phyloP scores from a whole-genome alignment of 2,113 vertebrate genomes.

The Psittacula cyanocephala region DNA sequence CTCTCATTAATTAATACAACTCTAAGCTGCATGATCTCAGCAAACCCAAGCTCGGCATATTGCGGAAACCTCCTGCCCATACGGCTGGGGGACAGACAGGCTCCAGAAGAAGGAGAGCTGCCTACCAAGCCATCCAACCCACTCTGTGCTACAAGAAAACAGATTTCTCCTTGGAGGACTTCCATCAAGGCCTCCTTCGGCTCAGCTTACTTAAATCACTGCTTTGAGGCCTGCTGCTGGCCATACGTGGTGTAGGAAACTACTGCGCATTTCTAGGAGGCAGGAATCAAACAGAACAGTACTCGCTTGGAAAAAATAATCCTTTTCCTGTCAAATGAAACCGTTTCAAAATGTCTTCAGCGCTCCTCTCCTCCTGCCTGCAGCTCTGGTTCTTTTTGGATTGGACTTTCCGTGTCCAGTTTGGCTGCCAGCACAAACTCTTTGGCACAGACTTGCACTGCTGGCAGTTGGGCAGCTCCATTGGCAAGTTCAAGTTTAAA shows the following conservation, averaged over 20 bases:
- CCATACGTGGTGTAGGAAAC: neutral
- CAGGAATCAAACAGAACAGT: neutral
- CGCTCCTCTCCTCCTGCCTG: neutral
- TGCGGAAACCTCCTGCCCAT: neutral
- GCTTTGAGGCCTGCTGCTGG: neutral
- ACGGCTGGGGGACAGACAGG: neutral
- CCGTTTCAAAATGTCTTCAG: neutral
- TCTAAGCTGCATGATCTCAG: neutral
- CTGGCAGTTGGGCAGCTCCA: conserved; percentile 69
- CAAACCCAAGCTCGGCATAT: neutral
- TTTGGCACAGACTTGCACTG: conserved; percentile 56
- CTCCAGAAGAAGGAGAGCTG: neutral
- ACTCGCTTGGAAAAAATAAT: neutral
- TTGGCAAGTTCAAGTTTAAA: conserved; percentile 49
- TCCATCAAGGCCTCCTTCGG: neutral
- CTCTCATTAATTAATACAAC: neutral
- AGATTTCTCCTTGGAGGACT: neutral
- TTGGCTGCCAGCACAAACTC: conserved; percentile 48
- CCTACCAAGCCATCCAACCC: neutral
- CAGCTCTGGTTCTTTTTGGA: neutral
- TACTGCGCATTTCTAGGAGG: neutral
- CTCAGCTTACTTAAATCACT: neutral
- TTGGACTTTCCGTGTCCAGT: neutral
- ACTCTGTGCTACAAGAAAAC: neutral
- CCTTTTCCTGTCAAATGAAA: neutral